A percentile compares a stretch with the other conserved stretches of the same genome.
phyloP scores from a whole-genome alignment of 30 jellyfish, hydroid and myxozoan species.

The Pseudorhiza aurosa region DNA sequence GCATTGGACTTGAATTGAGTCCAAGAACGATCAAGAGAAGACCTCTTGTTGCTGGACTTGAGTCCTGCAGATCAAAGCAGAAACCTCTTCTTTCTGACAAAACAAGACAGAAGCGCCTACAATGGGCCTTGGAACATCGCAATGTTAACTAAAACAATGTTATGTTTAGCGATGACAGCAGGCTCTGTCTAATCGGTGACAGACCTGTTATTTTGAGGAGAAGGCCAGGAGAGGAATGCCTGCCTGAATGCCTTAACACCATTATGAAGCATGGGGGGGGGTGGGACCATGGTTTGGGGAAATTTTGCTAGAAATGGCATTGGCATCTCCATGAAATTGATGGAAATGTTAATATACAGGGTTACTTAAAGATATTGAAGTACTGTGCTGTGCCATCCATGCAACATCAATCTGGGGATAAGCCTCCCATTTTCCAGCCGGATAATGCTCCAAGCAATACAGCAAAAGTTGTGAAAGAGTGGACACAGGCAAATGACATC shows the following conservation, averaged over 20 bases:
- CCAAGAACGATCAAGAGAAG: constrained; percentile 4
- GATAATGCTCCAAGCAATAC: constrained; percentile 39
- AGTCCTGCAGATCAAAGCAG: not conserved
- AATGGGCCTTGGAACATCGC: constrained; percentile 8
- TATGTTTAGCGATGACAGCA: not conserved
- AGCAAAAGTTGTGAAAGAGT: constrained; percentile 7
- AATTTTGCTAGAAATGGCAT: not conserved
- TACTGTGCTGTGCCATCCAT: constrained; percentile 1
- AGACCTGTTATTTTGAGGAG: not conserved
- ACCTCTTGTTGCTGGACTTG: not conserved
- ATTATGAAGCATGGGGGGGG: constrained; percentile 26
- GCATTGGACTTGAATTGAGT: constrained; percentile 1
- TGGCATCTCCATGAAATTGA: constrained; percentile 18
- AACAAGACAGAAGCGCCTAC: not conserved
- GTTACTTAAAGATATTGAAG: constrained; percentile 7
- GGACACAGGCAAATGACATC: not conserved
- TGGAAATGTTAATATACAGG: not conserved
- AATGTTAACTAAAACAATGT: not conserved
- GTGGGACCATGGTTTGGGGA: constrained; percentile 39
- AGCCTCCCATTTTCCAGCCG: not conserved
- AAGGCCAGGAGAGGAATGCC: not conserved
- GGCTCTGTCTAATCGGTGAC: not conserved
- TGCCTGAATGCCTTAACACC: not conserved
- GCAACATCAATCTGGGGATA: not conserved
- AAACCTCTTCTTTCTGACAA: not conserved